A percentile compares a stretch with the other conserved stretches of the same genome.
These are phyloP conservation scores for Adelphocoris suturalis DNA, from an alignment of 2,888 invertebrate genomes.

Conservation along the genomic window DNA sequence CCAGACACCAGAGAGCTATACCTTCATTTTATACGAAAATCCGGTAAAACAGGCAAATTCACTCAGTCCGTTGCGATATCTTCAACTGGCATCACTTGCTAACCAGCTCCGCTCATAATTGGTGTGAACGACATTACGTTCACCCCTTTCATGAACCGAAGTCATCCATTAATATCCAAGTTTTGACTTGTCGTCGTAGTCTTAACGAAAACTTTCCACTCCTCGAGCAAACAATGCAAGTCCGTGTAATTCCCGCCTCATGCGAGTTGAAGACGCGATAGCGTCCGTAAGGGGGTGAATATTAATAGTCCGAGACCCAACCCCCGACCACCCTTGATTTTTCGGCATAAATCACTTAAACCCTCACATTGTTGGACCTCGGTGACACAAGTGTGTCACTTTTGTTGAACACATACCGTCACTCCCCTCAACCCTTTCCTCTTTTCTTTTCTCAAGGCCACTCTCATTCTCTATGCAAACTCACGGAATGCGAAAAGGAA, in stretches of 20 bases:
- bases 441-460: constrained; percentile 41
- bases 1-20: no score
- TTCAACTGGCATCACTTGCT: no score
- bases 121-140: not conserved
- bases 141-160: not conserved
- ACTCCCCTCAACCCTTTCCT: constrained; percentile 25
- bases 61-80: no score
- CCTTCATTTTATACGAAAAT: no score
- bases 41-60: no score
- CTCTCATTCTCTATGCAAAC: constrained; percentile 47
- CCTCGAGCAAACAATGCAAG: not conserved
- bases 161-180: not conserved
- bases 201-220: not conserved
- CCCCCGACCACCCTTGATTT: constrained; percentile 59
- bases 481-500: not conserved
- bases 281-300: constrained; percentile 58
- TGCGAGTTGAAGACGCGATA: constrained; percentile 45
- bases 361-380: constrained; percentile 24
- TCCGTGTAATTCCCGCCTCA: constrained; percentile 34
- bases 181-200: not conserved
- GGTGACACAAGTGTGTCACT: constrained; percentile 30
- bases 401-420: not conserved
- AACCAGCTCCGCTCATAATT: no score
- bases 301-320: constrained; percentile 58
- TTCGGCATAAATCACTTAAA: constrained; percentile 48